Conservation (phyloP, 2,888 invertebrate species). For the Rotaria macrura region DNA sequence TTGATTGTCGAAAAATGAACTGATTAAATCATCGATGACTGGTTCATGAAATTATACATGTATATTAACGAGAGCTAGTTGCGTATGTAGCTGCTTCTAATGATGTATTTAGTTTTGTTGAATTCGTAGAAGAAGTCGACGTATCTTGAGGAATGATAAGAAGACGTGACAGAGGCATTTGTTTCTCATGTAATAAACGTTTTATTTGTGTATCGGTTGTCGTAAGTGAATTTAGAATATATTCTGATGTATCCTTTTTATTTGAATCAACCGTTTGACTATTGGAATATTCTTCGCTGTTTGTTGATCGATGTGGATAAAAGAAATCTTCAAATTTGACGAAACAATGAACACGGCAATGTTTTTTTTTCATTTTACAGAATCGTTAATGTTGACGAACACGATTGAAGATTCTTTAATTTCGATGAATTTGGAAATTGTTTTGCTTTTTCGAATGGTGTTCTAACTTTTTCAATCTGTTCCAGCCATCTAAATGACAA, state of each 20-base stretch:
- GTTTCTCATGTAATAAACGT: constrained; percentile 17
- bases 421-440: not conserved
- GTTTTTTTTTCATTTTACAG: not conserved
- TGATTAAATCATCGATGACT: too few species aligned
- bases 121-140: not conserved
- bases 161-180: not conserved
- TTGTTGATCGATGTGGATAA: not conserved
- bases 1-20: not conserved
- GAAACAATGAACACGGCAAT: too few species aligned
- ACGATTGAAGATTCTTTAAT: not conserved
- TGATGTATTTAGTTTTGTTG: not conserved
- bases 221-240: not conserved
- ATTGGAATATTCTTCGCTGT: not conserved
- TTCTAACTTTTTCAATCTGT: not conserved
- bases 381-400: not conserved
- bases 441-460: not conserved
- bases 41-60: not conserved
- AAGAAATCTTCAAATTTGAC: not conserved
- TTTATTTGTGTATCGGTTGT: not conserved
- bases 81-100: not conserved
- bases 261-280: not conserved
- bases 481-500: not conserved
- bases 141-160: constrained; percentile 12
- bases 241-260: not conserved
- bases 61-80: not conserved